A percentile compares a stretch with the other conserved stretches of the same genome.
Evolutionary conservation across 2,113 vertebrate genomes (phyloP).

Genomic region (Indicator maculatus): DNA sequence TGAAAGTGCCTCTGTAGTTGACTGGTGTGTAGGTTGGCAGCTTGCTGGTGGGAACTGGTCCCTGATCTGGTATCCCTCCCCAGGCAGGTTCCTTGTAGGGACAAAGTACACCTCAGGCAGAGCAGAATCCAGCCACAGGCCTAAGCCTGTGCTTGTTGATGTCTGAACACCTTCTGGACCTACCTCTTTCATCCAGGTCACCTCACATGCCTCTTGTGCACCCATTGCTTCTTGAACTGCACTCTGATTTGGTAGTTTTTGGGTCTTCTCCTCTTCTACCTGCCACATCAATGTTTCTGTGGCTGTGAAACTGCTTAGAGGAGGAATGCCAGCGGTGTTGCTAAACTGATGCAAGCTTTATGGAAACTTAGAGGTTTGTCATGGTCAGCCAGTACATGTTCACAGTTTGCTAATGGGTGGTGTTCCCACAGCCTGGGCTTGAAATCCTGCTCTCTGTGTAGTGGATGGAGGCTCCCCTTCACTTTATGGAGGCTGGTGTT

Average conservation of each 20-base stretch:
- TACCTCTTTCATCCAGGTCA: not conserved
- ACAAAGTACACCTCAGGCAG: not conserved
- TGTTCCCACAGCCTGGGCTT: not conserved
- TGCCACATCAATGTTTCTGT: not conserved
- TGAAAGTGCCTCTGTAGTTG: not conserved
- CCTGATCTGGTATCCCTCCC: not conserved
- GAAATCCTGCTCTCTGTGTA: not conserved
- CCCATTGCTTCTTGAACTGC: not conserved
- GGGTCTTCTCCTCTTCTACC: not conserved
- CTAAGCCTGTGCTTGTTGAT: not conserved
- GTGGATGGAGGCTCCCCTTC: not conserved
- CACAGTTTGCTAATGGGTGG: not conserved
- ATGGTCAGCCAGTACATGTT: not conserved
- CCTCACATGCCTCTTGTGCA: accelerated
- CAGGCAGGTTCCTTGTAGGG: accelerated
- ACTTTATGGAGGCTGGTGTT: not conserved
- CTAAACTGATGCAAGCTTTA: not conserved
- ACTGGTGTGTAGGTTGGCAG: not conserved
- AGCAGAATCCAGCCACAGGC: not conserved
- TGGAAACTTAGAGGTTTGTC: not conserved
- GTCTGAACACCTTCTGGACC: not conserved
- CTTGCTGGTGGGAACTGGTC: not conserved
- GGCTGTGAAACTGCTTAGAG: not conserved
- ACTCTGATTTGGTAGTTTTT: not conserved
- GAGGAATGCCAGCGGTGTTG: not conserved